These are phyloP conservation scores for Tolmerus cingulatus DNA, from an alignment of 2,888 invertebrate genomes.

Conservation along the genomic window DNA sequence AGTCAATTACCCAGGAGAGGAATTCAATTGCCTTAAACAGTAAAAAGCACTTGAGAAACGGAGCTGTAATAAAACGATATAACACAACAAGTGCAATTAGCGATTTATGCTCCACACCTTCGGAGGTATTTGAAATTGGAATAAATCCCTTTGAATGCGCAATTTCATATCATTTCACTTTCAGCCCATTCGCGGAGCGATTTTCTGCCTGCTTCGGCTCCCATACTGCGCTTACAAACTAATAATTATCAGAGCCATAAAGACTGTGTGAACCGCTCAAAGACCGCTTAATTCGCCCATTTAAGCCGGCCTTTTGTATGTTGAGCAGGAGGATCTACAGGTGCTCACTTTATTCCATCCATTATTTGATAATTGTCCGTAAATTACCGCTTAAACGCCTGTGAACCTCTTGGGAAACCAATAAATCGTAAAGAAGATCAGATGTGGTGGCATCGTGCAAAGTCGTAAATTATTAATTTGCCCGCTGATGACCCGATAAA, in stretches of 20 bases:
- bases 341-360: background rate
- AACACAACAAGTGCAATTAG: background rate
- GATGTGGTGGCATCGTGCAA: background rate
- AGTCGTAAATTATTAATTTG: slow-evolving; percentile 15
- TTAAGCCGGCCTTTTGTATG: background rate
- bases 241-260: background rate
- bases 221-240: background rate
- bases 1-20: background rate
- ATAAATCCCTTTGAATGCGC: background rate
- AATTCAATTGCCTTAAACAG: background rate
- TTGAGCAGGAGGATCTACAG: background rate
- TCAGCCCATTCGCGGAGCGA: background rate
- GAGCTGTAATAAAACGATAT: background rate
- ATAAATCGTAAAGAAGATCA: background rate
- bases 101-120: background rate
- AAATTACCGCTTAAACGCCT: background rate
- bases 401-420: background rate
- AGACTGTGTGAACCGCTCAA: background rate
- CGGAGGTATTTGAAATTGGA: background rate
- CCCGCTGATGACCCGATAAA: background rate
- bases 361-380: background rate
- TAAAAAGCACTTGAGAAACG: background rate
- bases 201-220: background rate
- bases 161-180: background rate
- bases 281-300: background rate